phyloP scores from a whole-genome alignment of 2,888 invertebrate species.

The Troides aeacus region DNA sequence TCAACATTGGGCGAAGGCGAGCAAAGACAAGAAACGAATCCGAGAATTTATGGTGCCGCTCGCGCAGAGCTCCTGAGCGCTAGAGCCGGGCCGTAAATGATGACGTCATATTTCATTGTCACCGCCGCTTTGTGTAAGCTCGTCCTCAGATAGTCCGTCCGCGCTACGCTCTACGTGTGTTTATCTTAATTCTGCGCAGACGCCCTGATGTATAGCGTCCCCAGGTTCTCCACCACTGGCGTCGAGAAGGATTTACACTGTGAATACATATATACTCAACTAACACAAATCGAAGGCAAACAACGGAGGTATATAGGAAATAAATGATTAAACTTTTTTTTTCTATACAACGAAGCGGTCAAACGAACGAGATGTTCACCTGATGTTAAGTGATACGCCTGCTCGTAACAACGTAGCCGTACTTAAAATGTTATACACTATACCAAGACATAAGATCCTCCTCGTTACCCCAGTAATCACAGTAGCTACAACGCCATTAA shows the following conservation, averaged over 20 bases:
- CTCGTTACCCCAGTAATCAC: too few relatives aligned
- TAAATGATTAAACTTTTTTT: too few relatives aligned
- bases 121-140: constrained; percentile 43
- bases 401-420: too few relatives aligned
- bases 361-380: too few relatives aligned
- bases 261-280: neutral
- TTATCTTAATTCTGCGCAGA: constrained; percentile 23
- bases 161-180: constrained; percentile 11
- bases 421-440: too few relatives aligned
- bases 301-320: too few relatives aligned
- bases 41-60: constrained; percentile 71
- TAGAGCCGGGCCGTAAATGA: constrained; percentile 59
- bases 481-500: too few relatives aligned
- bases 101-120: constrained; percentile 58
- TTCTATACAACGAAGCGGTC: too few relatives aligned
- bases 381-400: too few relatives aligned
- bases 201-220: constrained; percentile 3
- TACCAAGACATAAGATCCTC: too few relatives aligned
- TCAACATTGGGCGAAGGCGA: constrained; percentile 75
- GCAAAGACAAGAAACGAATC: constrained; percentile 78
- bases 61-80: constrained; percentile 50
- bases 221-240: neutral
- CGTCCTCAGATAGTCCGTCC: constrained; percentile 26
- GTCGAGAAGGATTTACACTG: neutral
- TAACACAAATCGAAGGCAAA: too few relatives aligned